These are phyloP conservation scores for Ctena decussata DNA, from an alignment of 2,888 invertebrate genomes.

Conservation along the genomic window DNA sequence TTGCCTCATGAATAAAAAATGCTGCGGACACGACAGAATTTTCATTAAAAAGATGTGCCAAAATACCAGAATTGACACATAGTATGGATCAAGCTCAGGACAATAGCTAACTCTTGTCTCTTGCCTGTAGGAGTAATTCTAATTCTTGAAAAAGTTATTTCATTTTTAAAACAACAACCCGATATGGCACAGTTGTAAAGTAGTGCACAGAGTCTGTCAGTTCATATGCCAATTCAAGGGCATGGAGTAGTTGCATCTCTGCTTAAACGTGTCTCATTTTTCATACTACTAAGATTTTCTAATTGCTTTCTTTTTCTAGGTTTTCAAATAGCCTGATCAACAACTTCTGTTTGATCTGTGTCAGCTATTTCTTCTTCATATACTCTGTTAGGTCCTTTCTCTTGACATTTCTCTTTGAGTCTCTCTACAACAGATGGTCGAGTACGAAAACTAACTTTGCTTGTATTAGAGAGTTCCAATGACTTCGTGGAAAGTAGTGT, in stretches of 20 bases:
- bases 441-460: too few relatives aligned
- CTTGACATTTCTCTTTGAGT: too few relatives aligned
- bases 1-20: not conserved
- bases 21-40: not conserved
- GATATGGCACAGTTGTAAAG: not conserved
- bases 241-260: not conserved
- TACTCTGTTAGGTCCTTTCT: too few relatives aligned
- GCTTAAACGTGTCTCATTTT: not conserved
- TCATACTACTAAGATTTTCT: too few relatives aligned
- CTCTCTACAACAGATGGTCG: too few relatives aligned
- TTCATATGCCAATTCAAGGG: not conserved
- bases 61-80: not conserved
- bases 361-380: too few relatives aligned
- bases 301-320: too few relatives aligned
- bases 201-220: not conserved
- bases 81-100: not conserved
- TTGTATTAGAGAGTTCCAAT: too few relatives aligned
- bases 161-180: not conserved
- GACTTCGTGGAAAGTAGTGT: too few relatives aligned
- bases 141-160: not conserved
- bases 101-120: not conserved
- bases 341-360: too few relatives aligned
- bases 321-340: too few relatives aligned
- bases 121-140: not conserved
- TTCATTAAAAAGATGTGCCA: not conserved